Evolutionary conservation across 2,797 vertebrate species (phyloP), one percentile per base, ranked within the genome.

Genomic region (Dipus sagitta): DNA sequence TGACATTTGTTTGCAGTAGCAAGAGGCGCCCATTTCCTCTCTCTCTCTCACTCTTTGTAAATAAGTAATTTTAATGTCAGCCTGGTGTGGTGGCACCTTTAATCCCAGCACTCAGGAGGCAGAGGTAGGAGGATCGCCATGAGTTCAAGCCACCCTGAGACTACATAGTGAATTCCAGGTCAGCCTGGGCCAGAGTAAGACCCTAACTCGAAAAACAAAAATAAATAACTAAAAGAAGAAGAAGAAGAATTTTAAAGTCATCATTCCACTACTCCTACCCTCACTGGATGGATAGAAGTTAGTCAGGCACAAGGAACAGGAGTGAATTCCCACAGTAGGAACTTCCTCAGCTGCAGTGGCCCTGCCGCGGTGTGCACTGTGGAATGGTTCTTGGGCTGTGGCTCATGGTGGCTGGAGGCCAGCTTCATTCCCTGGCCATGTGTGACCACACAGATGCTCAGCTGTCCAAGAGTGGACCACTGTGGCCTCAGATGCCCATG

Each of bases 311-410:
- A 47, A 38, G 11, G 20, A 18, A 47, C 13, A 7, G 65, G 62
- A 32, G 20, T 14, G 20, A 13, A 18, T 20, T 67, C 64, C 54
- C 23, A 2, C 3, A 13, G 24, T 30, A 28, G n/a, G 32, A 64
- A 38, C 32, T 24, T 83, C 32, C 68, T n/a, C 18, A 60, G 64
- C 52, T 4, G 2, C 52, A 54, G 52, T 54, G 52, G 83, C 52
- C 26, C 12, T 24, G 28, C 0, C 0, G 6, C 32, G 54, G 71
- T 21, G 5, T 21, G 7, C 78, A 32, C 23, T 9, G 0, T 2
- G 11, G 0, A 20, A 67, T 11, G 30, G 32, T 74, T 38, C 67
- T 32, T 11, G 28, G n/a, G 60, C 30, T 6, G 3, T 1, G 26
- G 42, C 65, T 71, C 42, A 10, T 12, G 79, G 47, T 62, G 20